Base-by-base conservation (phyloP, 2,113 vertebrate genomes). In the Strigops habroptila region DNA sequence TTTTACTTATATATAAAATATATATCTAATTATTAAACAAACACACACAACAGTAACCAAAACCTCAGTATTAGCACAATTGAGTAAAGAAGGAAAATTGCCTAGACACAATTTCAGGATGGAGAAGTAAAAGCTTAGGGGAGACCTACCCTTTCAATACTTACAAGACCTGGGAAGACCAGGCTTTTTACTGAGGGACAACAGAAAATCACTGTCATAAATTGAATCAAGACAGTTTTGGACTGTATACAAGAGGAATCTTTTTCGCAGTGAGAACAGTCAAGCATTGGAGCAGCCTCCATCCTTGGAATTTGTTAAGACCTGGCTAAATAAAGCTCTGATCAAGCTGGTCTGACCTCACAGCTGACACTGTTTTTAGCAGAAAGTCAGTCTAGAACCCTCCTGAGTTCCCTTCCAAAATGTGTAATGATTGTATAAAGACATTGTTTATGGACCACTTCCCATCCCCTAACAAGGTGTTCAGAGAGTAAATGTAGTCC, bases 201-300 rank as follows among this genome's bases (percentile, higher is more conserved):
- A 71, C 2, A 73, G 31, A 79, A 78, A 76, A 86, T n/a, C 11
- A 23, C 10, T 6, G 3, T 39, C 6, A 46, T 30, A 84, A 78
- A 84, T 10, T 65, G 28, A 88, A 81, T 18, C 19, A 37, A 31
- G 3, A 86, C 6, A 69, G 2, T 3, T 52, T 88, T n/a, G 77
- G 70, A 9, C 12, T 0, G 0, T 8, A 27, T 43, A 23, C 12
- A 77, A 81, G 21, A 39, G 7, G 24, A 83, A 19, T 44, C 3
- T 17, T 74, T 43, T 65, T 62, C 8, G 49, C 4, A 7, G 6
- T 15, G 9, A 52, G 23, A 3, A 52, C 6, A 62, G 8, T n/a
- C 18, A 77, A 65, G 8, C 27, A 24, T 9, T 64, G 21, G 7
- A 77, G 3, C 0, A 2, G 7, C 30, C 19, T 63, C 22, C 31